These are phyloP conservation scores for Cheilosia variabilis DNA, from an alignment of 2,888 invertebrate genomes.

Conservation along the genomic window DNA sequence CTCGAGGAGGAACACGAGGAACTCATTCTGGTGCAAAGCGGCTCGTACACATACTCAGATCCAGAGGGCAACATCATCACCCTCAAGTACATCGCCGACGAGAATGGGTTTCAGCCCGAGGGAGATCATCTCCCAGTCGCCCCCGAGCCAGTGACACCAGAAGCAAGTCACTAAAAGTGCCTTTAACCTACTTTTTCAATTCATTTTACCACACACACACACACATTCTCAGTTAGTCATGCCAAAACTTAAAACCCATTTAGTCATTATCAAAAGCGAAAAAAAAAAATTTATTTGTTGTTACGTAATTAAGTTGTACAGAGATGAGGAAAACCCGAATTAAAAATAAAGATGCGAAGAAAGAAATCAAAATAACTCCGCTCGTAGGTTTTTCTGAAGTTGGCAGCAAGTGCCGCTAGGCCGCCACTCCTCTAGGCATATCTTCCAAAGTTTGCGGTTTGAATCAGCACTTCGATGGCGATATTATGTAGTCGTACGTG, in stretches of 20 bases:
- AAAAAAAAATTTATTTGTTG: constrained; percentile 56
- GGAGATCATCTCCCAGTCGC: constrained; percentile 87
- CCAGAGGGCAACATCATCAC: constrained; percentile 88
- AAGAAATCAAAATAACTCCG: constrained; percentile 13
- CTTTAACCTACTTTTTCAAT: constrained; percentile 52
- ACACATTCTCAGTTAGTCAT: constrained; percentile 55
- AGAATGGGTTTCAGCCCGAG: constrained; percentile 88
- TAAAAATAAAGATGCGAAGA: constrained; percentile 61
- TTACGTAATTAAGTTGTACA: constrained; percentile 74
- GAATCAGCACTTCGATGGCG: not conserved
- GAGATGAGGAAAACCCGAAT: constrained; percentile 58
- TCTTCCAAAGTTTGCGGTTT: not conserved
- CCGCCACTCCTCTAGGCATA: not conserved
- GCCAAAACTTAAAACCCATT: constrained; percentile 68
- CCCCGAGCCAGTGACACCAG: constrained; percentile 81
- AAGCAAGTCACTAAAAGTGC: constrained; percentile 42
- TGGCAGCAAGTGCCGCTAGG: not conserved
- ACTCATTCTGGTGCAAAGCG: constrained; percentile 86
- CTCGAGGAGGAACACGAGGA: constrained; percentile 86
- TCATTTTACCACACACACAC: constrained; percentile 14
- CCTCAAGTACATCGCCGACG: constrained; percentile 88
- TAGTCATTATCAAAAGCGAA: constrained; percentile 64
- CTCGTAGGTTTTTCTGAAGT: not conserved
- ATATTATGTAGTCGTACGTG: not conserved
- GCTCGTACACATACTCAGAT: constrained; percentile 89